phyloP scores from a whole-genome alignment of 2,113 vertebrate species.

The Nannobrachium achirus region DNA sequence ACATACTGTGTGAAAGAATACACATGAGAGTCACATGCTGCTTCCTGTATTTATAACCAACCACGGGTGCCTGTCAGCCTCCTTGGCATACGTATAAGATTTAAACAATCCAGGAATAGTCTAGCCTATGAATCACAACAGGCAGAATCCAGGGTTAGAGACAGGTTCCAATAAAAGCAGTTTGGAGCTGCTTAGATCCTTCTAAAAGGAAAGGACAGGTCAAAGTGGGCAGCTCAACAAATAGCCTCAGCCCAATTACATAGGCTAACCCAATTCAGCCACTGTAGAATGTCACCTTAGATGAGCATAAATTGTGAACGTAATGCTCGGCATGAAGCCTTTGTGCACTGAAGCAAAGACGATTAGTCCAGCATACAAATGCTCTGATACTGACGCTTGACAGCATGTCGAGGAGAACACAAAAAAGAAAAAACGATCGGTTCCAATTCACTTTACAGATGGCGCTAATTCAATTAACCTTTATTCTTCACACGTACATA shows the following conservation, averaged over 20 bases:
- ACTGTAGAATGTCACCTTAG: conserved; percentile 32
- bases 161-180: background rate
- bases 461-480: conserved; percentile 47
- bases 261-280: conserved; percentile 4
- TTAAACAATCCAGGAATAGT: background rate
- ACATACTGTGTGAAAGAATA: too few relatives aligned
- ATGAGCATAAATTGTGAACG: conserved; percentile 10
- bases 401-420: conserved; percentile 23
- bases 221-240: conserved; percentile 5
- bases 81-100: conserved; percentile 13
- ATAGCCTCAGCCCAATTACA: conserved; percentile 8
- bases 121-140: conserved; percentile 12
- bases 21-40: background rate
- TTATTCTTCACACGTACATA: conserved; percentile 21
- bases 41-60: conserved; percentile 20
- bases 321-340: conserved; percentile 9
- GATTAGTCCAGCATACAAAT: conserved; percentile 45
- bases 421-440: conserved; percentile 50
- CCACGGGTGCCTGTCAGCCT: conserved; percentile 8
- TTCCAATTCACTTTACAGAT: conserved; percentile 52
- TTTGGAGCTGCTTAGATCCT: background rate
- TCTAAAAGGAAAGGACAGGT: conserved; percentile 14
- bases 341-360: conserved; percentile 42
- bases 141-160: background rate
- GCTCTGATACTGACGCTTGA: conserved; percentile 29